Base-by-base conservation (phyloP, 2,113 vertebrate genomes). In the Pyrgilauda ruficollis region DNA sequence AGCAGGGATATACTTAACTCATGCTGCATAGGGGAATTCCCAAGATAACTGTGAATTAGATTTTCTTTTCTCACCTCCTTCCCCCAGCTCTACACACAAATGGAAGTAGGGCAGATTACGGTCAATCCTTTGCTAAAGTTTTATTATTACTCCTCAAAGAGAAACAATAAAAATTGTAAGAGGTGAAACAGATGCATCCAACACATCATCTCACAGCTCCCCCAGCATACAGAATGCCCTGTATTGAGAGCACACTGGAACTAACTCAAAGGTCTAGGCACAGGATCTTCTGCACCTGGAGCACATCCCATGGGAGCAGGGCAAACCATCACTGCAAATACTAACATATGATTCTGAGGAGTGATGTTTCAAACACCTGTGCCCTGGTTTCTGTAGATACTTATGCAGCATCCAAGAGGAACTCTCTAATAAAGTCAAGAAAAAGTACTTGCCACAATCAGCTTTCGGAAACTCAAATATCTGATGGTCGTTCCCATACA, bases 11-110 rank as follows among this genome's bases (percentile, higher is more conserved):
- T 24, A 85, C 52, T 91, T 95, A 73, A 92, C 87, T 95, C 72
- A 88, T 61, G 63, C 62, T 76, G 68, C 39, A 22, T 6, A 75
- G 76, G 89, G 94, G 73, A 96, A 96, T 93, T 86, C 90, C 89
- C 88, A 72, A 86, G 46, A 86, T 43, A 43, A 81, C 86, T 72
- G n/a, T 87, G 72, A 93, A 76, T 88, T 81, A 78, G 46, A 81
- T 95, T 95, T 95, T 81, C 80, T 94, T 90, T 93, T 84, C 91
- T 95, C 83, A 82, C 79, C 90, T 93, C 68, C 59, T 91, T 89
- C 72, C 73, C 61, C 59, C 52, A 50, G 37, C 75, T 93, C 62
- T 56, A 58, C 76, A 56, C 43, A 0, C 88, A 87, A 85, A 74
- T 84, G 66, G 41, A 96, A 93, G 78, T 9, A 69, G 37, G 35